Conservation (phyloP, 2,888 invertebrate species). For the Mythimna lalbum region DNA sequence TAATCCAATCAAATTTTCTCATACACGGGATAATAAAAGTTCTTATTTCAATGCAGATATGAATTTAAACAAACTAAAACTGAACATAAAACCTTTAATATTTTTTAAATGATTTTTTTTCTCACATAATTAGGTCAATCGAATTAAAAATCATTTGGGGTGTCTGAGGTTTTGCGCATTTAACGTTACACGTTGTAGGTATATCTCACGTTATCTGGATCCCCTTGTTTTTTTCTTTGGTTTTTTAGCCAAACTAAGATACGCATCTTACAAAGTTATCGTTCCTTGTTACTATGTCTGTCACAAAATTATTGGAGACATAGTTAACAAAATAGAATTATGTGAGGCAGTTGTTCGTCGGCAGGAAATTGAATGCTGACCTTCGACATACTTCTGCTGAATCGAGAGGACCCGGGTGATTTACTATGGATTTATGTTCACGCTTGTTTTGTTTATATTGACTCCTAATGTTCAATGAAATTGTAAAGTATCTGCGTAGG, state of each 20-base stretch:
- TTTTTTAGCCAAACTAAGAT: background rate
- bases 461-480: background rate
- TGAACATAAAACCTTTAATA: too few species aligned
- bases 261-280: background rate
- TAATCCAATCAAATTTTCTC: too few species aligned
- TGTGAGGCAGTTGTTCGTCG: conserved; percentile 50
- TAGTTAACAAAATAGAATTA: conserved; percentile 55
- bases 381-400: conserved; percentile 28
- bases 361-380: conserved; percentile 57
- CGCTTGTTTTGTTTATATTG: conserved; percentile 13
- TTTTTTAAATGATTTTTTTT: too few species aligned
- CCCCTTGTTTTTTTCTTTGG: background rate
- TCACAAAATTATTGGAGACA: conserved; percentile 47
- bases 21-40: too few species aligned
- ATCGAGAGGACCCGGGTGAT: conserved; percentile 28
- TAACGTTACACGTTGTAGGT: too few species aligned
- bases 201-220: background rate
- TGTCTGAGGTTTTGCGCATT: too few species aligned
- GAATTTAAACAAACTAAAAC: too few species aligned
- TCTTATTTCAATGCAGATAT: too few species aligned
- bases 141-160: too few species aligned
- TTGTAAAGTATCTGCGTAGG: background rate
- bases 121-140: too few species aligned
- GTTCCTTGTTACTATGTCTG: conserved; percentile 1
- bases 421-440: conserved; percentile 36